A percentile compares a stretch with the other conserved stretches of the same genome.
Conservation (phyloP, 2,113 vertebrate species). For the Trematocara nigrifrons region DNA sequence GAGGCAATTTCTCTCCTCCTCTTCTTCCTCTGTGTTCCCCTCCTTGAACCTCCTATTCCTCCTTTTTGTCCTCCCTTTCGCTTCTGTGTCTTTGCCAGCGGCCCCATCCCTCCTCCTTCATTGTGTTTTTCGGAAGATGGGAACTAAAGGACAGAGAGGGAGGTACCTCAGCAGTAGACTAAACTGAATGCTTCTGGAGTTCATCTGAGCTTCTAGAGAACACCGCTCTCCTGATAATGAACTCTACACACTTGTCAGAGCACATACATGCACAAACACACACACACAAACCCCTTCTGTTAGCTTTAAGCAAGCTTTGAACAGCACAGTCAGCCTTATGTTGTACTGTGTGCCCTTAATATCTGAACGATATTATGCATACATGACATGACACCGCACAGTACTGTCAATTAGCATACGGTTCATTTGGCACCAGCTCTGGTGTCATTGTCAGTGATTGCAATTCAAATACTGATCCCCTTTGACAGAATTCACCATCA, state of each 20-base stretch:
- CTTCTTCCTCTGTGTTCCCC: conserved; percentile 32
- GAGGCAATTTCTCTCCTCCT: conserved; percentile 64
- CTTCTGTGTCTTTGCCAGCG: conserved; percentile 24
- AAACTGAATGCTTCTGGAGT: conserved; percentile 58
- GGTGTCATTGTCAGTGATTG: background rate
- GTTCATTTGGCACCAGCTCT: background rate
- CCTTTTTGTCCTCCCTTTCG: conserved; percentile 37
- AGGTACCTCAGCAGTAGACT: conserved; percentile 54
- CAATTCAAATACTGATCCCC: background rate
- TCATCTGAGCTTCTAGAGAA: conserved; percentile 55
- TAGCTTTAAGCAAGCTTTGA: conserved; percentile 11
- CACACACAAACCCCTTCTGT: background rate
- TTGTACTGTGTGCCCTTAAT: background rate
- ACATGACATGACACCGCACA: background rate
- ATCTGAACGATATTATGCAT: background rate
- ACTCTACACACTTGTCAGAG: conserved; percentile 11
- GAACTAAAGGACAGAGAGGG: conserved; percentile 49
- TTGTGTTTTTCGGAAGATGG: conserved; percentile 49
- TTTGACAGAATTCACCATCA: background rate
- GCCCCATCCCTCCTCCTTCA: conserved; percentile 31
- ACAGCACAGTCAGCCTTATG: background rate
- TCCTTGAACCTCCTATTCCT: conserved; percentile 47
- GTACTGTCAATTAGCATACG: background rate
- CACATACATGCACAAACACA: background rate
- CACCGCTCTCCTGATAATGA: conserved; percentile 41